Percentiles rank a stretch among this genome's conserved stretches.
phyloP scores from a whole-genome alignment of 2,888 invertebrate species.

The Zygogramma bicolorata region DNA sequence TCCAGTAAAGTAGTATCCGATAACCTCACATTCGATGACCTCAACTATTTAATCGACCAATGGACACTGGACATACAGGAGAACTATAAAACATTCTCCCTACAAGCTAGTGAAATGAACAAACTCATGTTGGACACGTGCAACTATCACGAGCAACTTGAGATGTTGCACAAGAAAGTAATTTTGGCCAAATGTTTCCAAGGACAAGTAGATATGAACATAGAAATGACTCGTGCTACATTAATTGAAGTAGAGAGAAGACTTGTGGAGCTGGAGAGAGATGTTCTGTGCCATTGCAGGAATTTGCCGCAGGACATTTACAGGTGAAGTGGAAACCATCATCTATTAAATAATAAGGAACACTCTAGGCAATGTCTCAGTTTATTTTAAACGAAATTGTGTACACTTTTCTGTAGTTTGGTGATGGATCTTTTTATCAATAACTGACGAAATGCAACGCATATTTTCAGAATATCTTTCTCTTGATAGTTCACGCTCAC shows the following conservation, averaged over 20 bases:
- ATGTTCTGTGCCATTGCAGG: not conserved
- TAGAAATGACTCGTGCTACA: not conserved
- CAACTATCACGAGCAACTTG: not conserved
- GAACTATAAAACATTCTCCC: not conserved
- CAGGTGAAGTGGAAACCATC: not conserved
- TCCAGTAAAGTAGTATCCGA: not conserved
- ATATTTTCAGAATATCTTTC: no score
- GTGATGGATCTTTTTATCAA: no score
- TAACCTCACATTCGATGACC: not conserved
- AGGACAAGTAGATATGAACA: slow-evolving; percentile 4
- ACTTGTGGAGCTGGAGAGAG: not conserved
- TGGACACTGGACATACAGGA: not conserved
- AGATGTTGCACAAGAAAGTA: not conserved
- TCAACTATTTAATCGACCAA: not conserved
- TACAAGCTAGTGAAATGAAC: not conserved
- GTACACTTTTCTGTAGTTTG: no score
- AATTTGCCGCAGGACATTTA: not conserved
- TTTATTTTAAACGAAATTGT: no score
- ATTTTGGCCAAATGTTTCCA: slow-evolving; percentile 8
- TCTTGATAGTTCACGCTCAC: no score
- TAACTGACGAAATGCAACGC: no score
- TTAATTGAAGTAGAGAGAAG: not conserved
- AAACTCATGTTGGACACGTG: not conserved
- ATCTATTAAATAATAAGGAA: not conserved
- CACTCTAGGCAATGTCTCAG: no score